Evolutionary conservation across 1,140 invertebrate genomes (phyloP).

Genomic region (Mya arenaria): DNA sequence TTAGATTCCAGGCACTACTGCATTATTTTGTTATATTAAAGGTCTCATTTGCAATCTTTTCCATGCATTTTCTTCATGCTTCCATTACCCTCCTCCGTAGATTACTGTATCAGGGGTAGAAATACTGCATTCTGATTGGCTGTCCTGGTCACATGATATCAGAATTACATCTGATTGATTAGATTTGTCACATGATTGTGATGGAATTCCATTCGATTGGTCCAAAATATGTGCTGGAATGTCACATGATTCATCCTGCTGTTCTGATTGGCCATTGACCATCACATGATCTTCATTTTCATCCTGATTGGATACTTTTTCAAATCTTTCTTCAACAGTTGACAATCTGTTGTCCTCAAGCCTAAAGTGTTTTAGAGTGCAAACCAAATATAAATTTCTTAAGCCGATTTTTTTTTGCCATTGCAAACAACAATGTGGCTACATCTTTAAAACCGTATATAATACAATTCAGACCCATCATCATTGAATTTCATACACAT

Average conservation of each 20-base stretch:
- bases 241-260: neutral
- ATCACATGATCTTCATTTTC: neutral
- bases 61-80: slow-evolving; percentile 35
- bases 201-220: too few species aligned
- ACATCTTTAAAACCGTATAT: too few species aligned
- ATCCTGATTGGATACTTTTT: neutral
- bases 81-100: slow-evolving; percentile 27
- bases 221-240: neutral
- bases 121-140: slow-evolving; percentile 53
- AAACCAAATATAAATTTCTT: neutral
- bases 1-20: neutral
- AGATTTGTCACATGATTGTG: too few species aligned
- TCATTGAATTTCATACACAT: too few species aligned
- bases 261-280: neutral
- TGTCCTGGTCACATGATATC: slow-evolving; percentile 30
- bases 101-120: slow-evolving; percentile 67
- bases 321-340: neutral
- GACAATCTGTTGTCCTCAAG: too few species aligned
- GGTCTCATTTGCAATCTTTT: neutral
- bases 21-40: slow-evolving; percentile 15
- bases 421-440: neutral
- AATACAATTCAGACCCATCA: too few species aligned
- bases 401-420: slow-evolving; percentile 6
- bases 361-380: neutral
- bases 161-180: neutral